Base-by-base conservation (phyloP, 2,113 vertebrate species). In the Muntiacus reevesi region DNA sequence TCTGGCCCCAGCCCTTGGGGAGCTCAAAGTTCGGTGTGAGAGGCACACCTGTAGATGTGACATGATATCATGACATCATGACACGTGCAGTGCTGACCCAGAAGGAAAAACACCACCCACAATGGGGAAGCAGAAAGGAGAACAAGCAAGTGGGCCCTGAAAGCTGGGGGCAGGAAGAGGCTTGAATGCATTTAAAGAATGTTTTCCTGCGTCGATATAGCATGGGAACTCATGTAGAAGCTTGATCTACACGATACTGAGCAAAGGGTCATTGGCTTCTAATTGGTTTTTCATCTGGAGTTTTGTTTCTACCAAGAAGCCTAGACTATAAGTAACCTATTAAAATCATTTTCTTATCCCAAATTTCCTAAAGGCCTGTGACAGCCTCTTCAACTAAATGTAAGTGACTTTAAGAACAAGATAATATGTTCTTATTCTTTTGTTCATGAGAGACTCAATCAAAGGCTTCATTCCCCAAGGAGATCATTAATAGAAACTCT, bases 401-500 rank as follows among this genome's bases (percentile, higher is more conserved):
- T 94, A 76, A 81, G 11, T 88, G 9, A 55, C 33, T 91, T 91
- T 83, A 88, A 95, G 83, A 60, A 52, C 45, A 93, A 74, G 13
- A 14, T 89, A 76, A 87, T 33, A 21, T 84, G 78, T 89, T 95
- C 54, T 11, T 54, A 89, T 82, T 81, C 52, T 87, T 83, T 87
- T 40, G 7, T 78, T 96, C 36, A 60, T 88, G 64, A 87, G 28
- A 87, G 13, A 88, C 83, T 92, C 33, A 86, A 23, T 6, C 9
- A 3, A 67, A 92, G 9, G 21, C 13, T 59, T 92, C 16, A 23
- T 47, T 85, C 57, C 81, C 36, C 4, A 52, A 33, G 47, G n/a
- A 89, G 23, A 96, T 86, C 45, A 92, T 88, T 97, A 64, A 52
- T 13, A 92, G 30, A 95, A 43, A 85, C 94, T 64, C 67, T 84